These are phyloP conservation scores for Troilus luridus DNA, from an alignment of 2,888 invertebrate species.

Conservation along the genomic window DNA sequence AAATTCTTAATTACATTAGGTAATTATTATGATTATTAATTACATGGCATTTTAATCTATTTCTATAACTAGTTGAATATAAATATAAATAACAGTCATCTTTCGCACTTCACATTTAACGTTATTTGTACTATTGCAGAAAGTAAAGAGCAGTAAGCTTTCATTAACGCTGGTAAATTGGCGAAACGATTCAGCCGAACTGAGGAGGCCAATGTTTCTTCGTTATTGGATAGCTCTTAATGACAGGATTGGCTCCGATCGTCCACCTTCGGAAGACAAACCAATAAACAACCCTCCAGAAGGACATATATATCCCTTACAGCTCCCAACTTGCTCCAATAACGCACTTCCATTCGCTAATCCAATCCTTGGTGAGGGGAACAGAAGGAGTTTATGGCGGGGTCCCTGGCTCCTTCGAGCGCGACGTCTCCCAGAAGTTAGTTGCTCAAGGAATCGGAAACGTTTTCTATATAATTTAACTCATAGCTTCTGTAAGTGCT, in stretches of 20 bases:
- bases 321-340: constrained; percentile 23
- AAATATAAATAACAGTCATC: too few relatives aligned
- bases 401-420: background rate
- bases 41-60: too few relatives aligned
- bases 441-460: background rate
- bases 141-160: background rate
- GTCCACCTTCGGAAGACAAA: constrained; percentile 30
- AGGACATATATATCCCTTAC: constrained; percentile 47
- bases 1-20: too few relatives aligned
- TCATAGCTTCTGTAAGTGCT: background rate
- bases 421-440: constrained; percentile 16
- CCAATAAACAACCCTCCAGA: constrained; percentile 39
- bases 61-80: too few relatives aligned
- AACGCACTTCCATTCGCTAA: constrained; percentile 37
- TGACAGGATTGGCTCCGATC: constrained; percentile 2
- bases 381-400: background rate
- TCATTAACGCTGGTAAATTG: background rate
- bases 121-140: too few relatives aligned
- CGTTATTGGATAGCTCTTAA: constrained; percentile 8
- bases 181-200: background rate
- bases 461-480: constrained; percentile 13
- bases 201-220: background rate
- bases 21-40: too few relatives aligned
- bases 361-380: background rate
- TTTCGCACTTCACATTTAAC: too few relatives aligned